Percentiles rank a stretch among this genome's conserved stretches.
These are phyloP conservation scores for Hypolimnas misippus DNA, from an alignment of 2,888 invertebrate genomes.

Conservation along the genomic window DNA sequence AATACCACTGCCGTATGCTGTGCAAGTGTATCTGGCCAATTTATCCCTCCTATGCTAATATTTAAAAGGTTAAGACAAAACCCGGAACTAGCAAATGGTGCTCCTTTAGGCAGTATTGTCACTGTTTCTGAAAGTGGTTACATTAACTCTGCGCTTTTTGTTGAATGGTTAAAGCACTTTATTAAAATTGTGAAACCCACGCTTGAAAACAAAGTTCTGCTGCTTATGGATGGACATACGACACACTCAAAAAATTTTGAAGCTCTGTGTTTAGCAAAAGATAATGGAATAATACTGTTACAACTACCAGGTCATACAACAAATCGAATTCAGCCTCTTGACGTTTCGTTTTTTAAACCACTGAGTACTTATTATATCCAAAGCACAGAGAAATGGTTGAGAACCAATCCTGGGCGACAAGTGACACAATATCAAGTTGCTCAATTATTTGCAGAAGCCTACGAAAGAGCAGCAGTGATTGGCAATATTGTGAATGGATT, in stretches of 20 bases:
- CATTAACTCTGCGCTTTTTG: not conserved
- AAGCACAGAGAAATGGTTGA: conserved; percentile 42
- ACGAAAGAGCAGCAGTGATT: conserved; percentile 36
- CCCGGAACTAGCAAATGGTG: no score
- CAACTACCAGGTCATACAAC: conserved; percentile 26
- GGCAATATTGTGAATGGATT: conserved; percentile 30
- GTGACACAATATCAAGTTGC: conserved; percentile 42
- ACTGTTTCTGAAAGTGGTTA: not conserved
- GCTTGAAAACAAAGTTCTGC: not conserved
- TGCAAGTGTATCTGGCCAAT: no score
- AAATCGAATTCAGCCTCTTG: conserved; percentile 40
- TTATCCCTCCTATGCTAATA: no score
- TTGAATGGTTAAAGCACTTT: not conserved
- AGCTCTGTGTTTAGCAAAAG: not conserved
- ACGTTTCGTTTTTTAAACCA: conserved; percentile 46
- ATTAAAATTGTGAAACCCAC: not conserved
- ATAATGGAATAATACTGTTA: conserved; percentile 5
- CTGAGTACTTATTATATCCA: conserved; percentile 40
- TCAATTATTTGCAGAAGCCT: conserved; percentile 39
- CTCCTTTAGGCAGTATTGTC: no score
- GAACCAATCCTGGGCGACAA: conserved; percentile 34
- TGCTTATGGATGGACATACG: not conserved
- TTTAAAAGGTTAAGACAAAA: no score
- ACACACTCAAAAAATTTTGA: not conserved
- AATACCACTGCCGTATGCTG: not conserved